Evolutionary conservation across 1,140 invertebrate genomes (phyloP).

Genomic region (Calliphora vicina): DNA sequence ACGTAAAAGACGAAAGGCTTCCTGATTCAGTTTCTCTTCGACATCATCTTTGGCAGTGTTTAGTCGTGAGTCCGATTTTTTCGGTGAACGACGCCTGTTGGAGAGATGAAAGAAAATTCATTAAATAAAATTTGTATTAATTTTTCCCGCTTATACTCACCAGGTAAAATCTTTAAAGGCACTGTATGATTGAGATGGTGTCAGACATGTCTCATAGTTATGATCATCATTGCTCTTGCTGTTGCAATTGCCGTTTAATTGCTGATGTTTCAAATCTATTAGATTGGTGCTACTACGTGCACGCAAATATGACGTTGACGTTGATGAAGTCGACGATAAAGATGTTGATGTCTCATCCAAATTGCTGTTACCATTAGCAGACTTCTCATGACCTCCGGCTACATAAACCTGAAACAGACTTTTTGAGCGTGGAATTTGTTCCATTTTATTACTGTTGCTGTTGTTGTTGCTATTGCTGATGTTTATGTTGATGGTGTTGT

Average conservation of each 20-base stretch:
- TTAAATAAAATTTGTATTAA: no score
- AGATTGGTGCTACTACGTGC: conserved; percentile 62
- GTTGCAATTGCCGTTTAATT: neutral
- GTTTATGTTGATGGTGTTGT: conserved; percentile 41
- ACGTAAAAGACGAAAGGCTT: conserved; percentile 72
- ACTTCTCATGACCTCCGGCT: conserved; percentile 44
- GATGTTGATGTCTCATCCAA: conserved; percentile 40
- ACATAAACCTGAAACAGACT: conserved; percentile 67
- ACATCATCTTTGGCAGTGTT: conserved; percentile 60
- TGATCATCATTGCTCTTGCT: conserved; percentile 50
- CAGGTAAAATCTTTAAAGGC: conserved; percentile 66
- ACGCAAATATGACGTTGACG: conserved; percentile 48
- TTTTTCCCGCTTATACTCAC: conserved; percentile 50
- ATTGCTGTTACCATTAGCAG: conserved; percentile 48
- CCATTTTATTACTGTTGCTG: conserved; percentile 37
- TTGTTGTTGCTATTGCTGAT: conserved; percentile 41
- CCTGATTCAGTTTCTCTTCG: conserved; percentile 73
- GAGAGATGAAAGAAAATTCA: neutral
- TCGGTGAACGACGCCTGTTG: conserved; percentile 56
- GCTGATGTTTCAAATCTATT: conserved; percentile 41
- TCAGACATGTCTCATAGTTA: conserved; percentile 49
- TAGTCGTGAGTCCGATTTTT: conserved; percentile 46
- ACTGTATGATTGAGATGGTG: conserved; percentile 58
- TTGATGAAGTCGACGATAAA: neutral
- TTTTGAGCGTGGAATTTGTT: conserved; percentile 62